These are phyloP conservation scores for Zaprionus obscuricornis DNA, from an alignment of 2,888 invertebrate species.

Conservation along the genomic window DNA sequence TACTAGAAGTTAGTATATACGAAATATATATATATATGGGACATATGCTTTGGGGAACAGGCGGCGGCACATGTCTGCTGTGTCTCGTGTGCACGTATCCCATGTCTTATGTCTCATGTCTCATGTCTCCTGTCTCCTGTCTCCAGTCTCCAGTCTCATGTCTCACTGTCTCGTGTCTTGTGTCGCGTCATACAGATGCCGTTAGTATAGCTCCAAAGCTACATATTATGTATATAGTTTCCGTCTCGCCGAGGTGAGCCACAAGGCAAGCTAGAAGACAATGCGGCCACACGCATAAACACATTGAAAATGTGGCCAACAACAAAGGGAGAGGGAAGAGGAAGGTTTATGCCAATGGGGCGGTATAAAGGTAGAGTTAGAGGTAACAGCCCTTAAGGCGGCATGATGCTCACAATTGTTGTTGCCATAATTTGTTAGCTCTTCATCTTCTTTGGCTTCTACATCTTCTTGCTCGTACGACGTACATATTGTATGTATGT, in stretches of 20 bases:
- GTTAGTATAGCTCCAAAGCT: no score
- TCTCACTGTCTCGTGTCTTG: constrained; percentile 3
- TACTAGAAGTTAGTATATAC: no score
- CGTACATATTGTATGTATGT: no score
- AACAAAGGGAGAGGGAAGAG: no score
- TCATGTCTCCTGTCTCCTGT: constrained; percentile 2
- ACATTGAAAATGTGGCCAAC: constrained; percentile 50
- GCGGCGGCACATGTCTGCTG: neutral
- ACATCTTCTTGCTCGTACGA: no score
- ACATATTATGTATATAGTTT: constrained; percentile 37
- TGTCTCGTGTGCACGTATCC: constrained; percentile 9
- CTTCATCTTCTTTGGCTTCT: constrained; percentile 56
- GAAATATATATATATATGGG: no score
- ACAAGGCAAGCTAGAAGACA: constrained; percentile 47
- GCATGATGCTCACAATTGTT: constrained; percentile 9
- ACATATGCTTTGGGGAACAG: no score
- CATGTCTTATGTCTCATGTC: neutral
- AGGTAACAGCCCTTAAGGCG: constrained; percentile 30
- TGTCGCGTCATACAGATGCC: constrained; percentile 21
- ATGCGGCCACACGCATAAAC: constrained; percentile 52
- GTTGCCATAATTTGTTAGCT: constrained; percentile 64
- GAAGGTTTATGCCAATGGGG: no score
- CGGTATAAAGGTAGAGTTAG: no score
- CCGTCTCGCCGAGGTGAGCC: constrained; percentile 47
- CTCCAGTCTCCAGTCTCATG: neutral